Conservation (phyloP, 2,797 vertebrate species). For the Poeciliopsis paucimaculata region DNA sequence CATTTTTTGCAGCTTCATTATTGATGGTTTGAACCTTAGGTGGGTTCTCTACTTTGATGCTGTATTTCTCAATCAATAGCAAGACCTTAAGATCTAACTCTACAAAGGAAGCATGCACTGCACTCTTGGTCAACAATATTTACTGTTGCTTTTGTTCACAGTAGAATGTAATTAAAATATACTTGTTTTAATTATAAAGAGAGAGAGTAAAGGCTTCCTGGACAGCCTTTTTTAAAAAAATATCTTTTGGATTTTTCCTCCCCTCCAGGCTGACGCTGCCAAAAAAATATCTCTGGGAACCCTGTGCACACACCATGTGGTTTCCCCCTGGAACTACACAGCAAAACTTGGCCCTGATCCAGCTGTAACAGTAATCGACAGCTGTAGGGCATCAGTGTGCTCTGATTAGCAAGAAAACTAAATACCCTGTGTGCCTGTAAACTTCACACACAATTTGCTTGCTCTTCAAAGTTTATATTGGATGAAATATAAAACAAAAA, state of each 20-base stretch:
- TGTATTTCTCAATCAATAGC: conserved; percentile 29
- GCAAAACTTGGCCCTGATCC: conserved; percentile 61
- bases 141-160: conserved; percentile 1
- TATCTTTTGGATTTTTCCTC: neutral
- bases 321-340: conserved; percentile 46
- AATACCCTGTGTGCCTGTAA: conserved; percentile 17
- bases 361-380: conserved; percentile 67
- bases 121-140: conserved; percentile 4
- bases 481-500: conserved; percentile 3
- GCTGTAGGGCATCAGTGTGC: conserved; percentile 51
- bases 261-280: conserved; percentile 28
- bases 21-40: conserved; percentile 66
- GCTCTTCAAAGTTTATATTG: neutral
- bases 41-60: conserved; percentile 54
- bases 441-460: conserved; percentile 4
- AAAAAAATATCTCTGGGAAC: conserved; percentile 45
- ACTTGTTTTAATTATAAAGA: neutral
- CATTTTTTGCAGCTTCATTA: conserved; percentile 76
- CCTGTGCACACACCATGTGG: conserved; percentile 52
- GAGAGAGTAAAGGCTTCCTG: conserved; percentile 1
- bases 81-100: conserved; percentile 37
- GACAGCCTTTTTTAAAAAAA: neutral
- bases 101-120: conserved; percentile 8
- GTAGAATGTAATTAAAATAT: neutral
- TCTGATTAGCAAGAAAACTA: conserved; percentile 50